Evolutionary conservation across 2,113 vertebrate genomes (phyloP).

Genomic region (Harpagus bidentatus): DNA sequence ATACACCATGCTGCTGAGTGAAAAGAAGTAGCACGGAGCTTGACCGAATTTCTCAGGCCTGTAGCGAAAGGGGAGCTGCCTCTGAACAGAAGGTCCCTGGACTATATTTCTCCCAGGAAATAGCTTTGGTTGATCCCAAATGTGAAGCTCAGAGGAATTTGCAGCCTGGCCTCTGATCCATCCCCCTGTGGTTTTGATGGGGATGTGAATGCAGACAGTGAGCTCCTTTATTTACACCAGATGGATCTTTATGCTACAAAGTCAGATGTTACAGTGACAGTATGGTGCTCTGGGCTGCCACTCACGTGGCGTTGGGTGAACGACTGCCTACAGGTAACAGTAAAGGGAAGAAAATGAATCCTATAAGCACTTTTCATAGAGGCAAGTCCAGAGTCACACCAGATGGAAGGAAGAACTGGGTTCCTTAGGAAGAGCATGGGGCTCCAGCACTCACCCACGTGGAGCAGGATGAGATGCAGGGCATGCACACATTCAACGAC

Average conservation of each 20-base stretch:
- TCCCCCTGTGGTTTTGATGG: background rate
- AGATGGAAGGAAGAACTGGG: background rate
- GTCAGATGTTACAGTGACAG: background rate
- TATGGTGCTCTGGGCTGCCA: background rate
- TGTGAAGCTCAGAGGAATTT: background rate
- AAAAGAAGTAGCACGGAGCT: background rate
- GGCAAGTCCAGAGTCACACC: background rate
- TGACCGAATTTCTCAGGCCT: background rate
- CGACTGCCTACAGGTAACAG: background rate
- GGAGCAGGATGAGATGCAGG: background rate
- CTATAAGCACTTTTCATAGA: background rate
- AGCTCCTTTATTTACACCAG: background rate
- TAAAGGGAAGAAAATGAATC: background rate
- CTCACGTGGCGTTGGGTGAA: accelerated
- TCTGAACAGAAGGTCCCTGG: background rate
- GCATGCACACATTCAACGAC: accelerated
- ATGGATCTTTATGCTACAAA: background rate
- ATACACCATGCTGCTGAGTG: accelerated
- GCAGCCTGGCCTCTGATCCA: background rate
- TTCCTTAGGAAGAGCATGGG: background rate
- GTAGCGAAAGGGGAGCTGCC: background rate
- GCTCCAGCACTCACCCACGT: accelerated
- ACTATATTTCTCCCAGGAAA: background rate
- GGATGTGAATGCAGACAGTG: background rate
- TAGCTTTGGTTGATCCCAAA: background rate